A percentile compares a stretch with the other conserved stretches of the same genome.
Evolutionary conservation across 2,888 invertebrate genomes (phyloP).

Genomic region (Mythimna loreyi): DNA sequence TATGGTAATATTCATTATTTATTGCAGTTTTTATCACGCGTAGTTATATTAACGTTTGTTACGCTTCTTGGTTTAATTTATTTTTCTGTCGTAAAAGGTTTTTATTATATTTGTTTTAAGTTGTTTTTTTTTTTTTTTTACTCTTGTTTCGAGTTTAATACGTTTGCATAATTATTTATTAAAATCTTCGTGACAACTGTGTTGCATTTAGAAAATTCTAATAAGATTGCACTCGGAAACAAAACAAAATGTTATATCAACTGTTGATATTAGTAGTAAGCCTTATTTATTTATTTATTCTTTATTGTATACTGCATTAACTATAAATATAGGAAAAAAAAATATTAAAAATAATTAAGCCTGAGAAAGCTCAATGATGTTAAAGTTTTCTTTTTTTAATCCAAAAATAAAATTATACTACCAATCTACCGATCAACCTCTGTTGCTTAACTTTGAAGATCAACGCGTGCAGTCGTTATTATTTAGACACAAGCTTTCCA

Average conservation of each 20-base stretch:
- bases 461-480: too few relatives aligned
- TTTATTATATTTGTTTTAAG: neutral
- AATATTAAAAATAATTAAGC: too few relatives aligned
- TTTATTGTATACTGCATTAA: too few relatives aligned
- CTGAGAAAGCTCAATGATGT: too few relatives aligned
- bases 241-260: neutral
- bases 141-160: neutral
- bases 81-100: neutral
- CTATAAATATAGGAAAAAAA: too few relatives aligned
- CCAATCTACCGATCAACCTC: too few relatives aligned
- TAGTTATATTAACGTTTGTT: neutral
- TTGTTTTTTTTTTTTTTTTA: neutral
- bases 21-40: neutral
- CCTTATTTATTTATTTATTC: too few relatives aligned
- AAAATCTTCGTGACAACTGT: too few relatives aligned
- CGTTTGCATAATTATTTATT: neutral
- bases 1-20: constrained; percentile 1
- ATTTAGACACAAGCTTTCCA: too few relatives aligned
- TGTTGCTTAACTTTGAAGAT: too few relatives aligned
- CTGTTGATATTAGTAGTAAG: neutral
- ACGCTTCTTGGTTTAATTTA: constrained; percentile 22
- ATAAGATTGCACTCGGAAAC: neutral
- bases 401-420: too few relatives aligned
- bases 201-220: neutral
- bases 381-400: too few relatives aligned